Evolutionary conservation across 2,888 invertebrate species (phyloP), one percentile per base, ranked within the genome.

Genomic region (Nipponacmea schrenckii): DNA sequence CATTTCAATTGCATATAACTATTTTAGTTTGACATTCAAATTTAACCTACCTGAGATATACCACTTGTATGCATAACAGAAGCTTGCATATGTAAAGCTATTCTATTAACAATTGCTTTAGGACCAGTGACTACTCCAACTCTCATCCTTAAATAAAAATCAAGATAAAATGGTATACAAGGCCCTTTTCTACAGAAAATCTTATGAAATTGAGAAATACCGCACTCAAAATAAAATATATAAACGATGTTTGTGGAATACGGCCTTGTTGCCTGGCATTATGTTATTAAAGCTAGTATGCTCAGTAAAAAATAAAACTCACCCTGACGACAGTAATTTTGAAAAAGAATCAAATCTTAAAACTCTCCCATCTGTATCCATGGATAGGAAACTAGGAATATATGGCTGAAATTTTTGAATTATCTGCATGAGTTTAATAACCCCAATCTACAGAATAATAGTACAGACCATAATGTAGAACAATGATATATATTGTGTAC

Each of bases 281-380:
- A 39, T 5, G 8, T 7, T 39, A 1, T 39, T 39, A 8, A 39
- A 39, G 39, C 39, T 39, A 5, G 7, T 5, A 39, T 39, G 39
- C 5, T 5, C 2, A 31, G 5, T 31, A 31, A 31, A 31, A 31
- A 31, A 31, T 3, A 31, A 39, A 5, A 68, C 83, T 77, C 73
- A 87, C 87, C 89, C 89, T 26, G 87, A 83, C 1, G 87, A 87
- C 20, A 89, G 74, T 2, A 87, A 73, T 90, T 95, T 95, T 0
- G 94, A 94, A 81, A 94, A 91, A 0, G 94, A 94, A 89, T 95
- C 94, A 79, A 94, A 90, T 45, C 94, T 91, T 27, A 95, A 86
- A 4, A 95, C 95, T 45, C 94, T 91, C 0, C 94, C 93, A 85
- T 94, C 93, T 0, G 91, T 91, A 87, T 95, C 94, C 87, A 94